Conservation (phyloP, 2,888 invertebrate species). For the Myopa tessellatipennis region DNA sequence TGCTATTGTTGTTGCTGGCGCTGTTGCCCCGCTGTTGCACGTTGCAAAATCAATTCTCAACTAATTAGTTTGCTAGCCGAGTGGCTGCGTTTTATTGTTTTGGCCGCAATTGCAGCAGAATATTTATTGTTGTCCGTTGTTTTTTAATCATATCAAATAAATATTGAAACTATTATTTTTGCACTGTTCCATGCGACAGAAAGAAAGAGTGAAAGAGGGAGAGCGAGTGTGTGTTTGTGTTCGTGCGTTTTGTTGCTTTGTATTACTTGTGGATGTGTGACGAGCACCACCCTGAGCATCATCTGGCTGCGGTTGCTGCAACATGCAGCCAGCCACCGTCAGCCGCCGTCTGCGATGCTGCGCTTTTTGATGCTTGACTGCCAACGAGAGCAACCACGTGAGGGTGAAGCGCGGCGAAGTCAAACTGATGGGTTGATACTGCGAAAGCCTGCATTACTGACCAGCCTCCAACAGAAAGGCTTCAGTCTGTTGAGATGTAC, state of each 20-base stretch:
- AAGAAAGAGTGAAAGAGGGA: neutral
- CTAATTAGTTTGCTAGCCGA: slow-evolving; percentile 64
- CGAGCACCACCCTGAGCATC: slow-evolving; percentile 18
- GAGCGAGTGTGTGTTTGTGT: slow-evolving; percentile 11
- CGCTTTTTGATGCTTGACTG: slow-evolving; percentile 1
- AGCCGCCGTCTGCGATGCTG: slow-evolving; percentile 1
- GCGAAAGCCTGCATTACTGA: neutral
- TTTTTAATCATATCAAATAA: slow-evolving; percentile 27
- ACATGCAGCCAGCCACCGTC: slow-evolving; percentile 15
- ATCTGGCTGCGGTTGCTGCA: slow-evolving; percentile 1
- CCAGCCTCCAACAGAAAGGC: neutral
- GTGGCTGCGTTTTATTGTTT: slow-evolving; percentile 68
- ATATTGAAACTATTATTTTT: slow-evolving; percentile 18
- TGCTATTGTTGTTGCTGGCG: slow-evolving; percentile 2
- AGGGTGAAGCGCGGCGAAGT: neutral
- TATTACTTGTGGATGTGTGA: neutral
- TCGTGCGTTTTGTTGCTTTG: slow-evolving; percentile 23
- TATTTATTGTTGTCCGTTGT: slow-evolving; percentile 22
- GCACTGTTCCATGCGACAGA: slow-evolving; percentile 9
- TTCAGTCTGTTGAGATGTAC: too few relatives aligned
- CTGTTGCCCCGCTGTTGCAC: slow-evolving; percentile 29
- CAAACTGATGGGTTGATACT: slow-evolving; percentile 22
- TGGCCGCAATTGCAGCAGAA: slow-evolving; percentile 43
- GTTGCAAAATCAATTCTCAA: slow-evolving; percentile 61
- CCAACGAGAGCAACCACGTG: slow-evolving; percentile 29